Percentiles rank a stretch among this genome's conserved stretches.
Evolutionary conservation across 2,113 vertebrate species (phyloP).

Genomic region (Menidia beryllina): DNA sequence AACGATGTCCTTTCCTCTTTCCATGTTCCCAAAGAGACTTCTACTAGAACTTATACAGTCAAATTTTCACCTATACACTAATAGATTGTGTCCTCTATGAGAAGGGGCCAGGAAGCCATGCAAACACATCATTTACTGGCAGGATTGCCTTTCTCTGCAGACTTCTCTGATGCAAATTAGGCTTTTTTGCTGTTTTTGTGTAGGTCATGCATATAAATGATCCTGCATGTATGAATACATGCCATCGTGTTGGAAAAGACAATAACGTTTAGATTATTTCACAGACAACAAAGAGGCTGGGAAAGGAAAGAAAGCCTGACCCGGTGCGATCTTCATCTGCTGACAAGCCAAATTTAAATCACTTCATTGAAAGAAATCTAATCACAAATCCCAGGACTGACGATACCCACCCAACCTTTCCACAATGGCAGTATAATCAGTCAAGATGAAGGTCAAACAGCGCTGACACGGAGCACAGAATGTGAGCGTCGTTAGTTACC

Average conservation of each 20-base stretch:
- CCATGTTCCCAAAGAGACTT: too few species aligned
- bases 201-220: too few species aligned
- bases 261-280: not conserved
- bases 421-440: slow-evolving; percentile 43
- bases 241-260: slow-evolving; percentile 18
- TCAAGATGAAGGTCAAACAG: slow-evolving; percentile 63
- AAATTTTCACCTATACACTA: too few species aligned
- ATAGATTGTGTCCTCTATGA: too few species aligned
- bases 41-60: too few species aligned
- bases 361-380: slow-evolving; percentile 48
- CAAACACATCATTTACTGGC: too few species aligned
- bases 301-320: slow-evolving; percentile 15
- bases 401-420: slow-evolving; percentile 49
- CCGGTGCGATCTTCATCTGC: slow-evolving; percentile 19
- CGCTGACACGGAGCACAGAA: slow-evolving; percentile 38
- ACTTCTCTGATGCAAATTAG: too few species aligned
- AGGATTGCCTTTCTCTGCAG: too few species aligned
- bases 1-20: not conserved
- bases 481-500: slow-evolving; percentile 58
- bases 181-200: too few species aligned
- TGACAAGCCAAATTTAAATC: slow-evolving; percentile 42
- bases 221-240: too few species aligned
- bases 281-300: slow-evolving; percentile 24
- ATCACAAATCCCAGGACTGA: slow-evolving; percentile 47
- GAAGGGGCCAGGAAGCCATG: too few species aligned